Evolutionary conservation across 1,140 invertebrate species (phyloP).

Genomic region (Drosophila persimilis): DNA sequence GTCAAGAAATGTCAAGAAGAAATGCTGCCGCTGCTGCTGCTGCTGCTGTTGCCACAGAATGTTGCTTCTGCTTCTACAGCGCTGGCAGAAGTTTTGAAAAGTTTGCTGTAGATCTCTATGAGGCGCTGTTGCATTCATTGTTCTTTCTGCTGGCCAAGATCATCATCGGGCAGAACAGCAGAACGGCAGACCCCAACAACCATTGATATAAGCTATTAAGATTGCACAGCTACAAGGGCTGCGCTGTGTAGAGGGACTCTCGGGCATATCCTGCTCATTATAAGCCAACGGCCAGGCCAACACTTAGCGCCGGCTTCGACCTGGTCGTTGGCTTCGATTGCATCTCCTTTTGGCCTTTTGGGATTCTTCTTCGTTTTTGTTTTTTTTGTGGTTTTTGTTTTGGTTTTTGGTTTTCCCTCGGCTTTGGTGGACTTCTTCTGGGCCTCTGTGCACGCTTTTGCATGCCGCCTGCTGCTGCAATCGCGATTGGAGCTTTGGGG

Average conservation of each 20-base stretch:
- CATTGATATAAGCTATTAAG: constrained; percentile 57
- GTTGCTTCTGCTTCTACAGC: background rate
- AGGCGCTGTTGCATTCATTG: constrained; percentile 24
- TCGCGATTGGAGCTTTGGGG: constrained; percentile 70
- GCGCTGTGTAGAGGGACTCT: constrained; percentile 28
- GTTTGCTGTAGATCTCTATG: constrained; percentile 39
- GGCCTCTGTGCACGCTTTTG: constrained; percentile 45
- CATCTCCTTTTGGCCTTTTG: constrained; percentile 44
- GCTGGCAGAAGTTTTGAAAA: constrained; percentile 50
- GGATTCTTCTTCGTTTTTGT: constrained; percentile 7
- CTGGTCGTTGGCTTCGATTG: constrained; percentile 67
- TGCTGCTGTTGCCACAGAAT: constrained; percentile 19
- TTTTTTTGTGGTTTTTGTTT: background rate
- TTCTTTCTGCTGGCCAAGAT: constrained; percentile 25
- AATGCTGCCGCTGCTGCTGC: constrained; percentile 61
- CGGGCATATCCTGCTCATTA: constrained; percentile 63
- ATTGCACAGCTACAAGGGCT: constrained; percentile 39
- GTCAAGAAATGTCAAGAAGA: constrained; percentile 65
- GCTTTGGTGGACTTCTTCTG: constrained; percentile 28
- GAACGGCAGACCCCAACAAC: background rate
- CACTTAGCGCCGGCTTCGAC: constrained; percentile 63
- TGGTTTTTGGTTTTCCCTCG: background rate
- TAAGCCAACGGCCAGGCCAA: constrained; percentile 52
- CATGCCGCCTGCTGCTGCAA: constrained; percentile 62
- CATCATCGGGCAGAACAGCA: constrained; percentile 7